These are phyloP conservation scores for Gortyna flavago DNA, from an alignment of 2,888 invertebrate species.

Conservation along the genomic window DNA sequence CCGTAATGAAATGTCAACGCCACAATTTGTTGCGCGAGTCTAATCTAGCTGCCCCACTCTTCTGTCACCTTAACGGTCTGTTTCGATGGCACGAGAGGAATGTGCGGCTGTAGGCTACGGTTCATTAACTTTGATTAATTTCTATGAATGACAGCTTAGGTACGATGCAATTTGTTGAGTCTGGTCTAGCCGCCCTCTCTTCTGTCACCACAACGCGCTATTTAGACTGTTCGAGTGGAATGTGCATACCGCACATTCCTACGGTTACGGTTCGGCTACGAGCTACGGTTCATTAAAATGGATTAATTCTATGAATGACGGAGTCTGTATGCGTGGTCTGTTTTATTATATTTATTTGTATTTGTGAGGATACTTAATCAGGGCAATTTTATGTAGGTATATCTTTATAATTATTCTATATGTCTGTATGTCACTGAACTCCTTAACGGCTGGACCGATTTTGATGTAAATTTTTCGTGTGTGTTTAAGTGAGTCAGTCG, in stretches of 20 bases:
- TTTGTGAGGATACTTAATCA: neutral
- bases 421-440: neutral
- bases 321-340: neutral
- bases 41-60: slow-evolving; percentile 34
- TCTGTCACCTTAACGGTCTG: slow-evolving; percentile 23
- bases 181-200: neutral
- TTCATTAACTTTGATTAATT: slow-evolving; percentile 40
- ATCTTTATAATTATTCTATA: neutral
- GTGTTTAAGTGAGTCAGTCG: neutral
- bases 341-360: neutral
- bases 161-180: neutral
- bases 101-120: neutral
- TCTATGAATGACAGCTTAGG: slow-evolving; percentile 1
- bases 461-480: neutral
- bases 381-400: neutral
- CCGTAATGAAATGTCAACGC: slow-evolving; percentile 48
- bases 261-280: too few relatives aligned
- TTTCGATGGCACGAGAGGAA: slow-evolving; percentile 11
- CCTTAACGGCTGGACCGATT: neutral
- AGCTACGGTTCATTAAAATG: slow-evolving; percentile 27
- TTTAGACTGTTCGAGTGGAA: slow-evolving; percentile 9
- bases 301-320: slow-evolving; percentile 17
- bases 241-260: too few relatives aligned
- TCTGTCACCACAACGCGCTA: neutral
- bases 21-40: slow-evolving; percentile 37